Base-by-base conservation (phyloP, 2,113 vertebrate species). In the Coptodon rendalli region DNA sequence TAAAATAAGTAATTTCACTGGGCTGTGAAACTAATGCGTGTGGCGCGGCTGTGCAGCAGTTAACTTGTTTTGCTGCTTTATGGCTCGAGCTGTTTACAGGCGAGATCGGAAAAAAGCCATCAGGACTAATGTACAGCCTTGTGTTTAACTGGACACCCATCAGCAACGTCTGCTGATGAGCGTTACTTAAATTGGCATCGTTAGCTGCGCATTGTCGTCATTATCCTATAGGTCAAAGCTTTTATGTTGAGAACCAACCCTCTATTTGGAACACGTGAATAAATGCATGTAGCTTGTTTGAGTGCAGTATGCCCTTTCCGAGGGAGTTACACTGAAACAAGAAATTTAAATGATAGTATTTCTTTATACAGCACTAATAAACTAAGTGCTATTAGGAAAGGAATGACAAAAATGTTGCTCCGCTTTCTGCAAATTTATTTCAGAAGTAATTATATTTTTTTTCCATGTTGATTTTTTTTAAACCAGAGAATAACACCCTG, bases 221-320 rank as follows among this genome's bases (percentile, higher is more conserved):
- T 95, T 94, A 93, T 86, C 80, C 61, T 68, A 83, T 68, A 87
- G 86, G 92, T 93, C 87, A 88, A 89, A 91, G 86, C 89, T 91
- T 92, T 95, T 90, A 91, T 79, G 71, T 68, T 80, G 6, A 9
- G 34, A 81, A 91, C 81, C 56, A 87, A 82, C 63, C 88, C 80
- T 90, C 61, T 48, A 29, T 90, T 78, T 89, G 52, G 73, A 82
- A 84, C 53, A 27, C 22, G 71, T 90, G 57, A 88, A 89, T 43
- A 86, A 83, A 91, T 53, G 34, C 17, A 57, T 36, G 43, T 40
- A 48, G 17, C 76, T 40, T 66, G 71, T 86, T 63, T 89, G 83
- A 79, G 81, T 80, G 63, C 80, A 88, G 54, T 61, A 31, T 87
- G 71, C 56, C 59, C 48, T 87, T 76, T 89, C 88, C 57, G 22